Evolutionary conservation across 2,797 vertebrate species (phyloP).

Genomic region (Coendou prehensilis): DNA sequence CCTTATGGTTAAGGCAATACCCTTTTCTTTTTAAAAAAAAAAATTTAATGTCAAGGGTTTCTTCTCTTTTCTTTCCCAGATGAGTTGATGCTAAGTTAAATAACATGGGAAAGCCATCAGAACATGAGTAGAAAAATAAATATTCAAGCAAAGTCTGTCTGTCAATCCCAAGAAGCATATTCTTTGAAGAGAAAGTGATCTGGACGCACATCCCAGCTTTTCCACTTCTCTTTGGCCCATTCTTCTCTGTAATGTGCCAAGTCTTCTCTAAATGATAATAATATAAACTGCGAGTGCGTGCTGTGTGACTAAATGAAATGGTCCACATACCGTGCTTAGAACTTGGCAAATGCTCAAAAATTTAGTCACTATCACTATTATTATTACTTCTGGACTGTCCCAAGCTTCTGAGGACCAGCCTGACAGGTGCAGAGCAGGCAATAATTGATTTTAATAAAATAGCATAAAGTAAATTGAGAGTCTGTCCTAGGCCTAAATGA

Average conservation of each 20-base stretch:
- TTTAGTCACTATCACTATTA: background rate
- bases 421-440: background rate
- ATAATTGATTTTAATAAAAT: background rate
- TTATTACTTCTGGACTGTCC: background rate
- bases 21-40: background rate
- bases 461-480: background rate
- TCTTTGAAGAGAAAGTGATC: background rate
- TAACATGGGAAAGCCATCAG: background rate
- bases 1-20: background rate
- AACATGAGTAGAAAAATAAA: background rate
- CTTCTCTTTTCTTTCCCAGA: conserved; percentile 32
- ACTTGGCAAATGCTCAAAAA: background rate
- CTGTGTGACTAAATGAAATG: background rate
- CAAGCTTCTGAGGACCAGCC: background rate
- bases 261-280: background rate
- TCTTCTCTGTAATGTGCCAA: background rate
- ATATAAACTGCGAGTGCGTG: background rate
- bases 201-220: background rate
- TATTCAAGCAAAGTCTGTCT: background rate
- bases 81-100: conserved; percentile 35
- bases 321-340: background rate
- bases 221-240: background rate
- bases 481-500: background rate
- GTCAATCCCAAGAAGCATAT: background rate
- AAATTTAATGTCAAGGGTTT: background rate